phyloP scores from a whole-genome alignment of 2,113 vertebrate species.

The Phoenicopterus ruber region DNA sequence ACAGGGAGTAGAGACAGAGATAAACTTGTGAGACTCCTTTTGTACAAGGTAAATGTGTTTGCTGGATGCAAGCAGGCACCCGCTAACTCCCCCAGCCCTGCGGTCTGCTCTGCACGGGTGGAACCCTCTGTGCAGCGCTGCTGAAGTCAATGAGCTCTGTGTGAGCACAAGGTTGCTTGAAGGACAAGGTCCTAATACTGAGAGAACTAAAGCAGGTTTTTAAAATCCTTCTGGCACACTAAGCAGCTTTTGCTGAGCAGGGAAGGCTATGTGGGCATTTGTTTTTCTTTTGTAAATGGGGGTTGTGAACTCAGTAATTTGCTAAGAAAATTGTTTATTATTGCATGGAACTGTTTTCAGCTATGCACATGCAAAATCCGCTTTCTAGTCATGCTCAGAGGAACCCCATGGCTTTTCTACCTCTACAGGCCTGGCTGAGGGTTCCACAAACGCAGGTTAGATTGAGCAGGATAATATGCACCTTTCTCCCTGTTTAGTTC shows the following conservation, averaged over 20 bases:
- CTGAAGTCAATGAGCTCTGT: background rate
- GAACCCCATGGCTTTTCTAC: background rate
- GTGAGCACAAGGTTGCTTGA: background rate
- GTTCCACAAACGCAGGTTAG: background rate
- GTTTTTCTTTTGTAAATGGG: background rate
- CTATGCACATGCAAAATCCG: background rate
- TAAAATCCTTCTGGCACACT: background rate
- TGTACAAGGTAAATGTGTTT: background rate
- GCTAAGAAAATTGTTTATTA: background rate
- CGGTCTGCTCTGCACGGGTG: background rate
- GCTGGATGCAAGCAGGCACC: background rate
- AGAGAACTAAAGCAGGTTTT: constrained; percentile 11
- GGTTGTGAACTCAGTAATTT: constrained; percentile 16
- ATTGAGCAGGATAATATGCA: background rate
- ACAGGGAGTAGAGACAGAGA: background rate
- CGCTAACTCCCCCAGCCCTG: background rate
- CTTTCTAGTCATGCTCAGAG: background rate
- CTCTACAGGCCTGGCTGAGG: background rate
- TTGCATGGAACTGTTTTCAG: background rate
- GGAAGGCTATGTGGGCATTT: background rate
- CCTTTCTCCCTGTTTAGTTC: background rate
- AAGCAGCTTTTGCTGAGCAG: constrained; percentile 35
- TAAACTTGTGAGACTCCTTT: background rate
- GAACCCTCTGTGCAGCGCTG: background rate
- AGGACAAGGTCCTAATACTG: background rate